A percentile compares a stretch with the other conserved stretches of the same genome.
Evolutionary conservation across 2,888 invertebrate species (phyloP).

Genomic region (Flexamia atlantica): DNA sequence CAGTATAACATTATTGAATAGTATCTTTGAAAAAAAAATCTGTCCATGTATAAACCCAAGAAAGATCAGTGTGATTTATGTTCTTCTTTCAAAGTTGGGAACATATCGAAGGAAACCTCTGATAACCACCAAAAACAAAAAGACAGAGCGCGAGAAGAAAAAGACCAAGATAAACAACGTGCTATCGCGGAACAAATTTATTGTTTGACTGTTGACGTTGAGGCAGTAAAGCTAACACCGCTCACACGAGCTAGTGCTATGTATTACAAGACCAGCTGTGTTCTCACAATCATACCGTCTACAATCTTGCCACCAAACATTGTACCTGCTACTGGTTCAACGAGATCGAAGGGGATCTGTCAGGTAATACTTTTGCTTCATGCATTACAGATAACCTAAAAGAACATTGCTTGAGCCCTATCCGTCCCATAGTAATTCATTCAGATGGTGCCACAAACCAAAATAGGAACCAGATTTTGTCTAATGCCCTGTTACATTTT

Average conservation of each 20-base stretch:
- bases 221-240: constrained; percentile 55
- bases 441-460: constrained; percentile 71
- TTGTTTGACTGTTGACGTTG: constrained; percentile 52
- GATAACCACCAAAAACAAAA: constrained; percentile 51
- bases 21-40: constrained; percentile 36
- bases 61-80: constrained; percentile 61
- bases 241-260: constrained; percentile 30
- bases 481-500: constrained; percentile 67
- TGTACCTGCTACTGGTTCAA: constrained; percentile 65
- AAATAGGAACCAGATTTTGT: constrained; percentile 70
- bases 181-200: constrained; percentile 42
- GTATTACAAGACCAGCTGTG: constrained; percentile 53
- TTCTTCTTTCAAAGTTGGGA: constrained; percentile 45
- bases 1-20: too few relatives aligned
- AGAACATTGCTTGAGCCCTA: constrained; percentile 54
- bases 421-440: constrained; percentile 68
- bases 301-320: constrained; percentile 57
- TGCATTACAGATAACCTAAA: constrained; percentile 63
- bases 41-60: constrained; percentile 27
- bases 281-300: constrained; percentile 52
- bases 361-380: constrained; percentile 63
- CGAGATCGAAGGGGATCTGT: constrained; percentile 63
- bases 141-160: constrained; percentile 48
- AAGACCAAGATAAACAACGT: constrained; percentile 47
- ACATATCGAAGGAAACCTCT: constrained; percentile 33